Conservation (phyloP, 2,888 invertebrate genomes). For the Esperia sulphurella region DNA sequence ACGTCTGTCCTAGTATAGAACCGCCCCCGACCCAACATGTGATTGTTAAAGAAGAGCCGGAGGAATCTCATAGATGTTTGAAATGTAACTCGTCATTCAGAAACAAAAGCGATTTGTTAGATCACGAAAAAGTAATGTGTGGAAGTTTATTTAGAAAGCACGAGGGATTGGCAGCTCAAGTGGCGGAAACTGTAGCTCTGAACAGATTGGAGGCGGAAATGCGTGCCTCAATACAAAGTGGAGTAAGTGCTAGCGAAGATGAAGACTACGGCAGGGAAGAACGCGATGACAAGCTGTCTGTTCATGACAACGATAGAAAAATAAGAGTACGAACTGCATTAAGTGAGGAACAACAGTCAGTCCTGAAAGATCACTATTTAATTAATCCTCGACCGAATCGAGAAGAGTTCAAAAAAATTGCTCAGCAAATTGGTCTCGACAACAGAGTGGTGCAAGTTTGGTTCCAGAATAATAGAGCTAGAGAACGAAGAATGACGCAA, state of each 20-base stretch:
- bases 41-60: slow-evolving; percentile 57
- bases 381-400: slow-evolving; percentile 95
- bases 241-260: slow-evolving; percentile 80
- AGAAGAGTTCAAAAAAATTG: slow-evolving; percentile 94
- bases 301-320: slow-evolving; percentile 84
- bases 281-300: slow-evolving; percentile 74
- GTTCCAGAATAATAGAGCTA: slow-evolving; percentile 97
- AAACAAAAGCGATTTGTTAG: slow-evolving; percentile 80
- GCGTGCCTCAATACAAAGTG: slow-evolving; percentile 70
- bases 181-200: slow-evolving; percentile 82
- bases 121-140: slow-evolving; percentile 85
- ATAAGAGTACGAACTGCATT: slow-evolving; percentile 96
- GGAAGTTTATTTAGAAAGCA: slow-evolving; percentile 80
- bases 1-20: slow-evolving; percentile 59
- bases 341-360: slow-evolving; percentile 94
- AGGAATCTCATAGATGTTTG: slow-evolving; percentile 71
- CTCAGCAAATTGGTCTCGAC: slow-evolving; percentile 86
- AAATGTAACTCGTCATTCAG: slow-evolving; percentile 80
- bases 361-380: slow-evolving; percentile 93
- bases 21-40: slow-evolving; percentile 46
- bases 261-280: slow-evolving; percentile 77
- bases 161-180: slow-evolving; percentile 88
- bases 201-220: slow-evolving; percentile 74
- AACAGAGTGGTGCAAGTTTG: slow-evolving; percentile 94
- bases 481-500: slow-evolving; percentile 86